Conservation (phyloP, 30 jellyfish, hydroid and myxozoan species). For the Hydractinia echinata region DNA sequence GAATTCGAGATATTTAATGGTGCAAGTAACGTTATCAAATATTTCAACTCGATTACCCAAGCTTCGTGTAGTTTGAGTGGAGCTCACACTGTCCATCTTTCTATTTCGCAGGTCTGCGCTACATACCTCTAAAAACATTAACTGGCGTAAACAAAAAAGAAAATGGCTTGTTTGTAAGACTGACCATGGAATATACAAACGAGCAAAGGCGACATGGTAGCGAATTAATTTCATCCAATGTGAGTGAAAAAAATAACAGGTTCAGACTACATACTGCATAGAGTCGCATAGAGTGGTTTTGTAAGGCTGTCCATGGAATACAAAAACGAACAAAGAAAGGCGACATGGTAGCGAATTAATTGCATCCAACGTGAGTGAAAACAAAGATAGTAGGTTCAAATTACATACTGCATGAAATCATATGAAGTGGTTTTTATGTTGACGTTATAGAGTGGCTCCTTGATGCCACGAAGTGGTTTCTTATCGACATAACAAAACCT, state of each 20-base stretch:
- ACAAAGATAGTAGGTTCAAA: background rate
- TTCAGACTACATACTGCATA: constrained; percentile 1
- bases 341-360: background rate
- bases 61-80: background rate
- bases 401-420: background rate
- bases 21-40: too few relatives aligned
- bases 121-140: constrained; percentile 66
- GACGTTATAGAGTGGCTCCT: too few relatives aligned
- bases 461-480: too few relatives aligned
- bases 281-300: background rate
- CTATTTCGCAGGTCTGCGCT: constrained; percentile 59
- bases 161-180: constrained; percentile 53
- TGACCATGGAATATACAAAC: constrained; percentile 24
- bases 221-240: background rate
- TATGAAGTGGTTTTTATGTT: background rate
- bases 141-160: constrained; percentile 58
- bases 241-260: background rate
- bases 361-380: background rate
- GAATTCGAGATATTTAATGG: too few relatives aligned
- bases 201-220: constrained; percentile 18
- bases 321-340: constrained; percentile 14
- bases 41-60: background rate
- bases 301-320: constrained; percentile 7
- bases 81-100: background rate
- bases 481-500: too few relatives aligned